A percentile compares a stretch with the other conserved stretches of the same genome.
phyloP scores from a whole-genome alignment of 2,797 vertebrate genomes.

The Clarias laeviceps region DNA sequence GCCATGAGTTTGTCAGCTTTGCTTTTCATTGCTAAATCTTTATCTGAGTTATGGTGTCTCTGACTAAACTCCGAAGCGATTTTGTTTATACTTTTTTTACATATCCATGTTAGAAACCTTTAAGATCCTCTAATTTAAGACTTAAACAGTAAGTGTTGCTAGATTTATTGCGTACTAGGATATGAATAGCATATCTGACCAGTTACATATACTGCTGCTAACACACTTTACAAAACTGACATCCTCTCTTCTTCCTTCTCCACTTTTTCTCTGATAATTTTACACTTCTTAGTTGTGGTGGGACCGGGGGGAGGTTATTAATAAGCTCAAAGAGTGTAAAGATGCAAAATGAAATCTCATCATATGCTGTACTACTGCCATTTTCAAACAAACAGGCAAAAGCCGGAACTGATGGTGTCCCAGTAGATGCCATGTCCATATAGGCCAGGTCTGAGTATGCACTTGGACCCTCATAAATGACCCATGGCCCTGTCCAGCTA shows the following conservation, averaged over 20 bases:
- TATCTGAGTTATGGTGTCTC: background rate
- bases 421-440: constrained; percentile 73
- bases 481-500: constrained; percentile 91
- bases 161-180: background rate
- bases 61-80: background rate
- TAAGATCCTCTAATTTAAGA: background rate
- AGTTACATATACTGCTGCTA: background rate
- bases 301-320: constrained; percentile 76
- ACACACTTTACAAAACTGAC: constrained; percentile 9
- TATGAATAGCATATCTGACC: background rate
- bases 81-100: background rate
- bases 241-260: constrained; percentile 1
- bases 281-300: background rate
- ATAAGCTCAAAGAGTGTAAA: constrained; percentile 89
- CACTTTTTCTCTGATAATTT: background rate
- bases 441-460: constrained; percentile 93
- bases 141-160: background rate
- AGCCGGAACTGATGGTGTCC: constrained; percentile 63
- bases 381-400: constrained; percentile 93
- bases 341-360: constrained; percentile 90
- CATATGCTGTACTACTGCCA: constrained; percentile 79
- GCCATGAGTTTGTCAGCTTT: background rate
- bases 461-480: constrained; percentile 90
- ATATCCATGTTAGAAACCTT: background rate
- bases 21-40: background rate